phyloP scores from a whole-genome alignment of 2,797 vertebrate genomes.

The Pteropus rufus region DNA sequence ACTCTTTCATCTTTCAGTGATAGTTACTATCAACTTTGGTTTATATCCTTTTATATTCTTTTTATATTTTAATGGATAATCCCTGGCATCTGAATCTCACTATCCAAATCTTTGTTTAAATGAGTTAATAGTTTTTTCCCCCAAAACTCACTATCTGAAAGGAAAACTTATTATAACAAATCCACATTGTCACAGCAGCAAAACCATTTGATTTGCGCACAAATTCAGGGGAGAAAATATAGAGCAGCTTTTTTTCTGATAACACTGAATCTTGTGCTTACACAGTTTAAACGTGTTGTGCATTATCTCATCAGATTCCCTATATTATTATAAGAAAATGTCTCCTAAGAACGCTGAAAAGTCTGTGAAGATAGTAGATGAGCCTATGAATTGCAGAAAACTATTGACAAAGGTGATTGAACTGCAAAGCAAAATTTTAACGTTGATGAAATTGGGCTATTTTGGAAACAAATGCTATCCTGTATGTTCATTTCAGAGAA shows the following conservation, averaged over 20 bases:
- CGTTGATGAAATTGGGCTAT: conserved; percentile 7
- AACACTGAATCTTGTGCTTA: neutral
- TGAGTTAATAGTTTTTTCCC: neutral
- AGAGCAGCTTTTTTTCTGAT: neutral
- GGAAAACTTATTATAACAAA: neutral
- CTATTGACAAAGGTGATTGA: conserved; percentile 21
- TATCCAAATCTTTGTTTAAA: neutral
- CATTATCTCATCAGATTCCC: neutral
- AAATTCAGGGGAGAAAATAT: neutral
- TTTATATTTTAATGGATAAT: neutral
- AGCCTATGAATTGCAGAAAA: neutral
- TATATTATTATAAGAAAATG: neutral
- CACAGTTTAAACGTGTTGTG: neutral
- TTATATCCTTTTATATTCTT: neutral
- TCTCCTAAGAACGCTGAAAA: neutral
- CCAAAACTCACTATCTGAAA: neutral
- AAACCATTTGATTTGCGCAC: neutral
- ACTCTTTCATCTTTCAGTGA: neutral
- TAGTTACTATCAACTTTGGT: neutral
- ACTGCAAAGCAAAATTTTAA: conserved; percentile 10
- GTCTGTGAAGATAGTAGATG: neutral
- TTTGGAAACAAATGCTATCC: conserved; percentile 28
- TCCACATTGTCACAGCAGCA: neutral
- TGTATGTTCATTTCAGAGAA: neutral
- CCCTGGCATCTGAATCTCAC: neutral